These are phyloP conservation scores for Pristionchus maxplancki DNA, from an alignment of 2,888 invertebrate genomes.

Conservation along the genomic window DNA sequence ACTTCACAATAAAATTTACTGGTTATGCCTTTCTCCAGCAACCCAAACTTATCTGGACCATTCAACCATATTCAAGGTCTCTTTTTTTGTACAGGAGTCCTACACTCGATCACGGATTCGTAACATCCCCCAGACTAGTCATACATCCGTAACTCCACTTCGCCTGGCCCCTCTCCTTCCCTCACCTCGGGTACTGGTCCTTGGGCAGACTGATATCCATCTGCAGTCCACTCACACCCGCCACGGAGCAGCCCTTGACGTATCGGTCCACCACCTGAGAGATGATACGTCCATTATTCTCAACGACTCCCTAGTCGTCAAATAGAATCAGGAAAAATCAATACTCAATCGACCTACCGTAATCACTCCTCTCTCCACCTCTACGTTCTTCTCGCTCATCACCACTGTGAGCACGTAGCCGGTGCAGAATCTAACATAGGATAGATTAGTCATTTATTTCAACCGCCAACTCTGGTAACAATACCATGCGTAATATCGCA, in stretches of 20 bases:
- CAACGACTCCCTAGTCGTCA: too few species aligned
- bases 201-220: slow-evolving; percentile 62
- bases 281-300: too few species aligned
- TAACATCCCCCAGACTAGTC: neutral
- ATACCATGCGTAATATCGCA: neutral
- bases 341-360: neutral
- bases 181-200: slow-evolving; percentile 53
- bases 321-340: too few species aligned
- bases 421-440: slow-evolving; percentile 62
- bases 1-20: too few species aligned
- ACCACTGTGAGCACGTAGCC: slow-evolving; percentile 71
- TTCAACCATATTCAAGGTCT: too few species aligned
- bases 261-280: neutral
- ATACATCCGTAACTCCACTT: neutral
- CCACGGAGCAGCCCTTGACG: slow-evolving; percentile 31
- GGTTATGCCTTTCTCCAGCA: neutral
- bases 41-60: neutral
- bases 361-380: slow-evolving; percentile 31
- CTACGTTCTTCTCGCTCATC: slow-evolving; percentile 47
- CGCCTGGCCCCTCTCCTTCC: neutral
- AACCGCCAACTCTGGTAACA: neutral
- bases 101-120: neutral
- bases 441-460: neutral
- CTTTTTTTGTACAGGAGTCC: too few species aligned
- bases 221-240: slow-evolving; percentile 57